phyloP scores from a whole-genome alignment of 2,113 vertebrate genomes.

The Epinephelus lanceolatus region DNA sequence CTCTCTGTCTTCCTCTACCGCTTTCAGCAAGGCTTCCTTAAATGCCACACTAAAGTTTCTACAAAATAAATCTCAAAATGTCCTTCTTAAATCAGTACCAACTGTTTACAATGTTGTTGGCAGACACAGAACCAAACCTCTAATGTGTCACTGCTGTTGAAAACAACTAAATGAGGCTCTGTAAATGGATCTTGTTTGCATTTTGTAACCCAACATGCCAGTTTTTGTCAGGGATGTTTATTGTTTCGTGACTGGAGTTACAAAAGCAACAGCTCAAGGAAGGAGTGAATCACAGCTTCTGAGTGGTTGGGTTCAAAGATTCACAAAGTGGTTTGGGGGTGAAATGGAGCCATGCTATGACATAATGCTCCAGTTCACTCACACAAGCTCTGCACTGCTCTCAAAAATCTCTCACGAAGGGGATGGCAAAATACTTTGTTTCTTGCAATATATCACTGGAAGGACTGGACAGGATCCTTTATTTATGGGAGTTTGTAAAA shows the following conservation, averaged over 20 bases:
- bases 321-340: conserved; percentile 66
- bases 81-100: conserved; percentile 39
- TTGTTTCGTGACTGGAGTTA: conserved; percentile 67
- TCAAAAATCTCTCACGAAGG: conserved; percentile 21
- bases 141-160: conserved; percentile 56
- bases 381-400: conserved; percentile 28
- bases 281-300: conserved; percentile 74
- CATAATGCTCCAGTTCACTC: conserved; percentile 53
- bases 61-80: conserved; percentile 43
- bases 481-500: background rate
- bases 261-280: conserved; percentile 62
- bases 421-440: conserved; percentile 11
- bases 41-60: conserved; percentile 39
- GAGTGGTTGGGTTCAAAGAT: conserved; percentile 58
- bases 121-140: conserved; percentile 54
- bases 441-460: background rate
- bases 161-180: conserved; percentile 63
- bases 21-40: conserved; percentile 18
- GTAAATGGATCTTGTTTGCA: conserved; percentile 58
- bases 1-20: background rate
- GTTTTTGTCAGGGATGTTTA: conserved; percentile 62
- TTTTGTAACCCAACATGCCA: conserved; percentile 48
- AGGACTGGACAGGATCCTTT: background rate
- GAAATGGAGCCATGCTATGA: conserved; percentile 57
- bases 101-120: conserved; percentile 61